These are phyloP conservation scores for Portunus trituberculatus DNA, from an alignment of 1,140 invertebrate species.

Conservation along the genomic window DNA sequence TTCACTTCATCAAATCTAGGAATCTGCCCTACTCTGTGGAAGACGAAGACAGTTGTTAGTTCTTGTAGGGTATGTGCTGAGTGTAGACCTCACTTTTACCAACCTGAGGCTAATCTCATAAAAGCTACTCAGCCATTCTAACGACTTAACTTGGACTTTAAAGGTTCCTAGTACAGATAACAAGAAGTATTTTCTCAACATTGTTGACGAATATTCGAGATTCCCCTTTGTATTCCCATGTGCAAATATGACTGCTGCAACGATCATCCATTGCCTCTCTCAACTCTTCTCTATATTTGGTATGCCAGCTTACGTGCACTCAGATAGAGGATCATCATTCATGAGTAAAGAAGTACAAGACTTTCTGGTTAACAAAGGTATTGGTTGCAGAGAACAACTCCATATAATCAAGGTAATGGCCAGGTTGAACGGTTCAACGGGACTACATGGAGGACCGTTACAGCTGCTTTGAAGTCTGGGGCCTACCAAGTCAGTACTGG, in stretches of 20 bases:
- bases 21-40: too few relatives aligned
- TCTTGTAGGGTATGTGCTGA: slow-evolving; percentile 73
- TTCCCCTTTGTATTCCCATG: slow-evolving; percentile 62
- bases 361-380: slow-evolving; percentile 51
- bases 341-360: slow-evolving; percentile 45
- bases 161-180: slow-evolving; percentile 77
- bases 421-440: not conserved
- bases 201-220: slow-evolving; percentile 78
- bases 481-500: not conserved
- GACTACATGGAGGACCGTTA: not conserved
- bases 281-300: slow-evolving; percentile 76
- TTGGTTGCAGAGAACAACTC: slow-evolving; percentile 28
- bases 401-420: slow-evolving; percentile 5
- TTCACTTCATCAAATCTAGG: too few relatives aligned
- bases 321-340: slow-evolving; percentile 54
- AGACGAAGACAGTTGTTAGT: slow-evolving; percentile 70
- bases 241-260: slow-evolving; percentile 35
- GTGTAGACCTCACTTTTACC: slow-evolving; percentile 73
- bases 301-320: slow-evolving; percentile 33
- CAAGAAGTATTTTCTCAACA: slow-evolving; percentile 78
- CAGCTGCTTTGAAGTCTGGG: not conserved
- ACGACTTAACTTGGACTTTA: slow-evolving; percentile 78
- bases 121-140: slow-evolving; percentile 78
- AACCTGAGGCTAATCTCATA: slow-evolving; percentile 64
- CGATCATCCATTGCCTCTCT: slow-evolving; percentile 16